Evolutionary conservation across 2,113 vertebrate genomes (phyloP), one percentile per base, ranked within the genome.

Genomic region (Tricholaema leucomelas): DNA sequence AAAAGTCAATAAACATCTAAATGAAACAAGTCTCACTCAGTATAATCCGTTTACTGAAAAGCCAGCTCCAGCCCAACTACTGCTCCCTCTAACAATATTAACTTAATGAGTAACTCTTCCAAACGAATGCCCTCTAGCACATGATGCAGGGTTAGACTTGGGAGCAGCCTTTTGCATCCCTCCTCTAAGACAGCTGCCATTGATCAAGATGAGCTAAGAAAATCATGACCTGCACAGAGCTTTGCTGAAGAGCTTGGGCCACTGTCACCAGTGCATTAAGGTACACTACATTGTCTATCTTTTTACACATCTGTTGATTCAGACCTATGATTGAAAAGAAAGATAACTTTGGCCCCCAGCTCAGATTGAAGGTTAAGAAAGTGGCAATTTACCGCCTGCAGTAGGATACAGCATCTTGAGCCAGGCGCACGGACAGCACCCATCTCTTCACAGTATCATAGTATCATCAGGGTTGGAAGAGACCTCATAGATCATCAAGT

Each of bases 11-110:
- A 88, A 90, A 55, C 40, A 84, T 48, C 78, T 77, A 75, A 90
- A 69, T n/a, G 67, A 82, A 93, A 88, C 77, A 88, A 86, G 42
- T 42, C 36, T 91, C 87, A 60, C 61, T 61, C 80, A 79, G 52
- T 88, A 85, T 93, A 90, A 92, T 64, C 75, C 44, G 31, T 38
- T 70, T 79, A 76, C 38, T 70, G 91, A 70, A 82, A 82, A 87
- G 16, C 8, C 27, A 85, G 50, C 78, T 87, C 48, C 64, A 63
- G 69, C 18, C 16, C 36, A 79, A 66, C 36, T 60, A 48, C 4
- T 70, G 35, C 25, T 76, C 44, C 6, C 59, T 61, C 36, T 77
- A 88, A 28, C 33, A 58, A 21, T 15, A 19, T 44, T 87, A 87
- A 91, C 76, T 76, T 66, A 46, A 87, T 30, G 30, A 81, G 35